A percentile compares a stretch with the other conserved stretches of the same genome.
Conservation (phyloP, 2,113 vertebrate genomes). For the Corythoichthys intestinalis region DNA sequence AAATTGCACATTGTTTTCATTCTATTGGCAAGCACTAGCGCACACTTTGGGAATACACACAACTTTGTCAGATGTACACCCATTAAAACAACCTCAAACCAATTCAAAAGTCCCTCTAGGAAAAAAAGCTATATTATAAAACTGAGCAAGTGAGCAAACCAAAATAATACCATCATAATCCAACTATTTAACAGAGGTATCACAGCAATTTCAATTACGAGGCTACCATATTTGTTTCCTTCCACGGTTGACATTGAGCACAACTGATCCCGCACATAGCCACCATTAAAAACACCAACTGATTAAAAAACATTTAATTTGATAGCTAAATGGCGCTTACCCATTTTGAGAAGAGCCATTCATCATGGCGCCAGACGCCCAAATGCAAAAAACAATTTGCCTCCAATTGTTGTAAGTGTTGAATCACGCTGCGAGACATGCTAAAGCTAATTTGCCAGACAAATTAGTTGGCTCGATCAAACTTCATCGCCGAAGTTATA, state of each 20-base stretch:
- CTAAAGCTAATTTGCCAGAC: slow-evolving; percentile 73
- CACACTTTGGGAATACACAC: slow-evolving; percentile 3
- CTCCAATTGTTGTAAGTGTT: slow-evolving; percentile 65
- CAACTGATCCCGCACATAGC: slow-evolving; percentile 55
- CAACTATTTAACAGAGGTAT: slow-evolving; percentile 62
- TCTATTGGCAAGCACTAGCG: neutral
- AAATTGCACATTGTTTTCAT: neutral
- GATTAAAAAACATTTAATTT: slow-evolving; percentile 75
- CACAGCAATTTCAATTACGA: slow-evolving; percentile 65
- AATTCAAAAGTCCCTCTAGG: slow-evolving; percentile 52
- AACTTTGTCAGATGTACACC: slow-evolving; percentile 35
- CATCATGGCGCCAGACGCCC: slow-evolving; percentile 62
- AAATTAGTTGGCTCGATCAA: slow-evolving; percentile 69
- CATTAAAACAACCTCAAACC: slow-evolving; percentile 42
- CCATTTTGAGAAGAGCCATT: slow-evolving; percentile 63
- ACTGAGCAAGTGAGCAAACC: slow-evolving; percentile 42
- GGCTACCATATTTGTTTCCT: slow-evolving; percentile 53
- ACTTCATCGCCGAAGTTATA: slow-evolving; percentile 69
- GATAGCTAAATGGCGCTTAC: slow-evolving; percentile 63
- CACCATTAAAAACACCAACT: slow-evolving; percentile 70
- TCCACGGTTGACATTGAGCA: slow-evolving; percentile 64
- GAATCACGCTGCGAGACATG: slow-evolving; percentile 71
- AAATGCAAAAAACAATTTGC: slow-evolving; percentile 70
- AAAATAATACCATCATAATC: slow-evolving; percentile 60
- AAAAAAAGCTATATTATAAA: slow-evolving; percentile 48